A percentile compares a stretch with the other conserved stretches of the same genome.
Evolutionary conservation across 2,888 invertebrate genomes (phyloP).

Genomic region (Eledona agricola): DNA sequence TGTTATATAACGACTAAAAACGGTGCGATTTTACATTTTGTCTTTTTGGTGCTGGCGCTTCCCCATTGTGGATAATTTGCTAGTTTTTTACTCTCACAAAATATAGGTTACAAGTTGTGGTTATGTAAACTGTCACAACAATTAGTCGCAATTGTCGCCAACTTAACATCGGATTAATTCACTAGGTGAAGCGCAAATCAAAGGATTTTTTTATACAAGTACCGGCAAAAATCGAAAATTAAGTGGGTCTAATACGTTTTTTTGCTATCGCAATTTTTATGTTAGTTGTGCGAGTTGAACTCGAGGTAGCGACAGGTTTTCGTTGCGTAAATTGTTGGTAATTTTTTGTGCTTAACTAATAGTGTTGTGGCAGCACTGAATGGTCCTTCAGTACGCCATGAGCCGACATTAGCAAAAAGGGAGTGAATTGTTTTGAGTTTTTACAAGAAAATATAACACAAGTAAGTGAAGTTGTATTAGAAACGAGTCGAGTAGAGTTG

Average conservation of each 20-base stretch:
- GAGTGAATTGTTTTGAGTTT: conserved; percentile 59
- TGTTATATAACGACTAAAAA: conserved; percentile 29
- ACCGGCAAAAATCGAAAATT: too few relatives aligned
- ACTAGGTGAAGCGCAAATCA: too few relatives aligned
- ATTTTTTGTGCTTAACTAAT: conserved; percentile 7
- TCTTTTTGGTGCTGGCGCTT: conserved; percentile 94
- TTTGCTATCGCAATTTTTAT: too few relatives aligned
- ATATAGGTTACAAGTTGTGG: too few relatives aligned
- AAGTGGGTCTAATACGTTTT: too few relatives aligned
- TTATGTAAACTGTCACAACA: too few relatives aligned
- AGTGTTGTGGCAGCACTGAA: conserved; percentile 29
- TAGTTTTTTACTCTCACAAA: conserved; percentile 5
- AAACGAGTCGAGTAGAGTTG: neutral
- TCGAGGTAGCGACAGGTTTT: too few relatives aligned
- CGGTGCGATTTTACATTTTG: conserved; percentile 75
- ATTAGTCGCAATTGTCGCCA: too few relatives aligned
- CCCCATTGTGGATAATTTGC: conserved; percentile 73
- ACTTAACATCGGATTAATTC: too few relatives aligned
- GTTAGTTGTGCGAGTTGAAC: too few relatives aligned
- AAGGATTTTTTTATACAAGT: too few relatives aligned
- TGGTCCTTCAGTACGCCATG: conserved; percentile 57
- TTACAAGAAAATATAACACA: conserved; percentile 34
- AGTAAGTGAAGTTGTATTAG: conserved; percentile 20
- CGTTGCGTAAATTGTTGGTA: too few relatives aligned
- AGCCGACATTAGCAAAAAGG: conserved; percentile 59